Conservation (phyloP, 2,113 vertebrate species). For the Heterocephalus glaber region DNA sequence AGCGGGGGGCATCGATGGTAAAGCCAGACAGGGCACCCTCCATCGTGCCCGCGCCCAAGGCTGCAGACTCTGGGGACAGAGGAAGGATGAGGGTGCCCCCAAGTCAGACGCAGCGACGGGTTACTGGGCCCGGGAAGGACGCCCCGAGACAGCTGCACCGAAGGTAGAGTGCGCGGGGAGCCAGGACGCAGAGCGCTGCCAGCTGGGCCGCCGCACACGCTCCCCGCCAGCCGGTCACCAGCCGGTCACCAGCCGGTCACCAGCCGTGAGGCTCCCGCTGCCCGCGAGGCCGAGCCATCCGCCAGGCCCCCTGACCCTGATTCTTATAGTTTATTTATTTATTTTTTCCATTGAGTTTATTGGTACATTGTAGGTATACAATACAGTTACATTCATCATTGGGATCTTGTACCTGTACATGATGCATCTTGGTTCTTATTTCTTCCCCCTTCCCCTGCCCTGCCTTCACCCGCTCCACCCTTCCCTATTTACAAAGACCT, state of each 20-base stretch:
- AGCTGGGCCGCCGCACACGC: neutral
- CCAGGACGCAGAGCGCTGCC: rapidly evolving
- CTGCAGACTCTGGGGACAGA: neutral
- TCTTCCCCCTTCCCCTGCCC: too few species aligned
- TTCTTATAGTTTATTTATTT: too few species aligned
- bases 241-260: neutral
- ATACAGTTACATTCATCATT: too few species aligned
- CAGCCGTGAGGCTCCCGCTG: slow-evolving; percentile 7
- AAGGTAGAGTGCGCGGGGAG: rapidly evolving
- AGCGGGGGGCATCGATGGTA: slow-evolving; percentile 91
- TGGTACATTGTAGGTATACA: too few species aligned
- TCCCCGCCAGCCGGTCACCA: slow-evolving; percentile 30
- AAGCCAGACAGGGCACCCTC: slow-evolving; percentile 83
- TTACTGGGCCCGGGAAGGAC: slow-evolving; percentile 23
- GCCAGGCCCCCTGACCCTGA: too few species aligned
- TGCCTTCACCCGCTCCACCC: too few species aligned
- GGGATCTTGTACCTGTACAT: too few species aligned
- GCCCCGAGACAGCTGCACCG: neutral
- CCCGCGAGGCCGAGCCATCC: neutral
- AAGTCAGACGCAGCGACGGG: too few species aligned
- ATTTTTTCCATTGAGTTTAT: too few species aligned
- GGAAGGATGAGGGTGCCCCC: neutral
- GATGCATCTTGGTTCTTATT: too few species aligned
- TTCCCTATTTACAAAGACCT: too few species aligned
- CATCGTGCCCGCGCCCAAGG: slow-evolving; percentile 30